Base-by-base conservation (phyloP, 2,797 vertebrate species). In the Pipistrellus nathusii region DNA sequence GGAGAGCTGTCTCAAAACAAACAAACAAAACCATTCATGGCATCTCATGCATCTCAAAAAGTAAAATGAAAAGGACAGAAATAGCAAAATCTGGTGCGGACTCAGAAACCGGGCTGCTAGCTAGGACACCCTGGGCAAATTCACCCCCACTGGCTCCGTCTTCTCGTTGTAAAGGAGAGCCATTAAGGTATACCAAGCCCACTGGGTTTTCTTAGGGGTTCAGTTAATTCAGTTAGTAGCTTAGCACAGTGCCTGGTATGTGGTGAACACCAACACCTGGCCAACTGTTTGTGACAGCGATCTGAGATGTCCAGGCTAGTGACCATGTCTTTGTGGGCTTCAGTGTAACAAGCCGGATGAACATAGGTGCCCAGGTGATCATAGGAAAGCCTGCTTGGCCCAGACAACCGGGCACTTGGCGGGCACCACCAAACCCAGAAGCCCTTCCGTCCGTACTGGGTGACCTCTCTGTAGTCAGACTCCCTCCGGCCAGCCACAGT, bases 1-100 rank as follows among this genome's bases (percentile, higher is more conserved):
- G 27, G 21, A 82, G 84, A 87, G 75, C 5, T 14, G 27, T 55
- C 75, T 86, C 46, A 76, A 73, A 68, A 92, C 8, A 55, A 3
- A 21, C 17, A 64, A 8, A 53, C 32, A 66, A 91, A 55, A 64
- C 68, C 27, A 68, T 17, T 25, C 15, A 30, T 32, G 53, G 46
- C 48, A 84, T 68, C 59, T 92, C 32, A 53, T 35, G 23, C 59
- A 84, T 68, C 66, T 94, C 76, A 83, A 82, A 91, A 82, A 77
- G 21, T 46, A 62, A 91, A 84, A 75, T 41, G n/a, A 88, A 89
- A 91, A 94, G 46, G 27, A 73, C 3, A 64, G 51, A 83, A 53
- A 27, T 10, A 78, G 25, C 57, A 41, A 75, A 64, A 77, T 48
- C 57, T 10, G 75, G 8, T 20, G n/a, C 4, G 18, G 11, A 91